Evolutionary conservation across 2,113 vertebrate genomes (phyloP).

Genomic region (Tamias sibiricus): DNA sequence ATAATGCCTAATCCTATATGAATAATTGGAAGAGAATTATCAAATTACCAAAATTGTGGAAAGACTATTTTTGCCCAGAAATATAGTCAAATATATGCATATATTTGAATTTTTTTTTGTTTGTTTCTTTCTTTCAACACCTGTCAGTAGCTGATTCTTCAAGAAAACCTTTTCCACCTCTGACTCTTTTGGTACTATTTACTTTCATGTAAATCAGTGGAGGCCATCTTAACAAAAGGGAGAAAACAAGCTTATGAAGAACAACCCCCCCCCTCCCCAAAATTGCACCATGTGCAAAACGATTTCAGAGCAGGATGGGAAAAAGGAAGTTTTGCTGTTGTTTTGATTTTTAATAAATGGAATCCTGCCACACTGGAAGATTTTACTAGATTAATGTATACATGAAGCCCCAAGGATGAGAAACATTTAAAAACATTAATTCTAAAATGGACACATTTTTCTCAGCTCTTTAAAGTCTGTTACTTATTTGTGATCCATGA

Average conservation of each 20-base stretch:
- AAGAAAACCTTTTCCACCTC: neutral
- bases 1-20: neutral
- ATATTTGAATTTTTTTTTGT: neutral
- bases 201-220: neutral
- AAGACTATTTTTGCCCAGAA: constrained; percentile 14
- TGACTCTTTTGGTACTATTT: neutral
- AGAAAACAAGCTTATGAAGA: neutral
- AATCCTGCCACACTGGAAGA: neutral
- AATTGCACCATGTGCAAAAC: neutral
- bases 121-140: neutral
- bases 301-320: neutral
- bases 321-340: neutral
- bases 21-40: neutral
- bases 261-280: neutral
- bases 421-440: neutral
- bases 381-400: neutral
- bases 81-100: neutral
- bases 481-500: neutral
- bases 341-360: constrained; percentile 18
- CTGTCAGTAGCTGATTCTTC: neutral
- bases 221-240: neutral
- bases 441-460: neutral
- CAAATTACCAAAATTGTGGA: constrained; percentile 43
- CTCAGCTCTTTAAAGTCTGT: neutral
- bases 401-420: neutral